Percentiles rank a stretch among this genome's conserved stretches.
Conservation (phyloP, 2,888 invertebrate genomes). For the Poecilobothrus nobilitatus region DNA sequence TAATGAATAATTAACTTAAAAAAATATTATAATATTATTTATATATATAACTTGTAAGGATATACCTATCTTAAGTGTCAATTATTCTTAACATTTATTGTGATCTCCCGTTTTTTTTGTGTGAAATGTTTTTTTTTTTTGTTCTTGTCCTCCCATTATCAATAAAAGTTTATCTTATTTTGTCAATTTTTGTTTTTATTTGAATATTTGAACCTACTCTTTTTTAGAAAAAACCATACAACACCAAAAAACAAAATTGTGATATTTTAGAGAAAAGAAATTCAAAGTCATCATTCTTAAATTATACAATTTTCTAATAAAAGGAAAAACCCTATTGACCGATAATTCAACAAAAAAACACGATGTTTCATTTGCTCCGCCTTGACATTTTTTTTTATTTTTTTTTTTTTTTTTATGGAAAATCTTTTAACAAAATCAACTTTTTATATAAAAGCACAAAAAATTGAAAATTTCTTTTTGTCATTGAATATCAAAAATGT, state of each 20-base stretch:
- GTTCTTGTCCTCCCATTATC: neutral
- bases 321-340: neutral
- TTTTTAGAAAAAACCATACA: no score
- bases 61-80: constrained; percentile 6
- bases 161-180: neutral
- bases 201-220: neutral
- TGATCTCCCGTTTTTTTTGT: neutral
- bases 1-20: no score
- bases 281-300: neutral
- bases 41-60: neutral
- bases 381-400: neutral
- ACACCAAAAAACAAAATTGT: no score
- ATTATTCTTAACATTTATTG: neutral
- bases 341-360: neutral
- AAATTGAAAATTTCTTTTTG: neutral
- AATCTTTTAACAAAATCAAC: no score
- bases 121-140: neutral
- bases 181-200: neutral
- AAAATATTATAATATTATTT: no score
- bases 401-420: neutral
- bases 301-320: neutral
- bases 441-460: no score
- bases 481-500: neutral
- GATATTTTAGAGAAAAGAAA: neutral
- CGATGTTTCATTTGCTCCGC: neutral